Evolutionary conservation across 2,113 vertebrate genomes (phyloP), one percentile per base, ranked within the genome.

Genomic region (Nesospiza acunhae): DNA sequence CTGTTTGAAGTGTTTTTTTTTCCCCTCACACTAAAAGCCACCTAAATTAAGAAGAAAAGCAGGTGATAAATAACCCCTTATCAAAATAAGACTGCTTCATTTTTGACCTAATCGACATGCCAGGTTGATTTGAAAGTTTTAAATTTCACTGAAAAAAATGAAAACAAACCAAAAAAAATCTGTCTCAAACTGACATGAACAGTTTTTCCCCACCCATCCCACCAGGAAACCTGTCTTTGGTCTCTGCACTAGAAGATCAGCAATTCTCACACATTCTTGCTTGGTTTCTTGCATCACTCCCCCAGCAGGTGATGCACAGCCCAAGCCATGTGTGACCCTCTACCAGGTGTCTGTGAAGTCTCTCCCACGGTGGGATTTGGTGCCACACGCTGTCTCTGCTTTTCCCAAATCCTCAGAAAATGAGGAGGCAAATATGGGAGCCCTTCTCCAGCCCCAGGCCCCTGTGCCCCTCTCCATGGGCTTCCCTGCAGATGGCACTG

Each of bases 401-500:
- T 87, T 85, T 31, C 81, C 50, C 37, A 83, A 50, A 87, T 21
- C 23, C 77, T 46, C 56, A 47, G 52, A 16, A 87, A 87, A 84
- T 15, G 23, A 75, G 17, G 6, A 13, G 5, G 26, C 5, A 13
- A 42, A 15, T 26, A 4, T 15, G 41, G 30, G 39, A 86, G 16
- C 28, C 4, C 14, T 6, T 2, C 11, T 37, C 5, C 37, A 15
- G 28, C 22, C 22, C 31, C 72, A 27, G 59, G 11, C 8, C 23
- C 37, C 39, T 5, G 3, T 31, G n/a, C 5, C 42, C 62, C 10
- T 23, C 5, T 87, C 70, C 12, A 0, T 2, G 68, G 55, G 82
- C 9, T 67, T 42, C 88, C 89, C 84, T 74, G 76, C 52, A 77
- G 87, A 42, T 75, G 84, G 91, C 91, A 95, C 94, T 70, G 86